These are phyloP conservation scores for Sycobia sp. DNA, from an alignment of 1,140 invertebrate species.

Conservation along the genomic window DNA sequence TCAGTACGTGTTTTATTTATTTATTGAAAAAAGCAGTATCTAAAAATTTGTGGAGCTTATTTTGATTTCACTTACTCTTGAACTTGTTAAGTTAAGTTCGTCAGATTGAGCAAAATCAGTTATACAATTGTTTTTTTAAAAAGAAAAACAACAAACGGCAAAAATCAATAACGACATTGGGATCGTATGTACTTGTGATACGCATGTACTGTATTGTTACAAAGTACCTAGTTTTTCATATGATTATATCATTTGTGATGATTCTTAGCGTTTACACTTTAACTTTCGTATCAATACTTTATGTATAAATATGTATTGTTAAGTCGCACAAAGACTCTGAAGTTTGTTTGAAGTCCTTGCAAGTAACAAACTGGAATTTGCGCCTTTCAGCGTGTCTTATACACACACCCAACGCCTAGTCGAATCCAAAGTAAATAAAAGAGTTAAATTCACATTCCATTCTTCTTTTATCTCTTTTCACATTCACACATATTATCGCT, in stretches of 20 bases:
- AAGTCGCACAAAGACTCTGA: constrained; percentile 52
- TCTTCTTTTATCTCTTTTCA: constrained; percentile 22
- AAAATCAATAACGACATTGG: constrained; percentile 57
- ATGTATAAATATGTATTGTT: constrained; percentile 63
- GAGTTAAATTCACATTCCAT: constrained; percentile 27
- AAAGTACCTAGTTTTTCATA: constrained; percentile 58
- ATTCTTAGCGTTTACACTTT: constrained; percentile 59
- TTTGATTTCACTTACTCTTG: constrained; percentile 16
- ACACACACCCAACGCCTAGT: constrained; percentile 33
- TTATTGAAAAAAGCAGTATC: constrained; percentile 16
- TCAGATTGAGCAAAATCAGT: constrained; percentile 17
- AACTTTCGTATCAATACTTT: constrained; percentile 61
- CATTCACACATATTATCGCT: constrained; percentile 28
- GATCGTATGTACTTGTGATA: constrained; percentile 55
- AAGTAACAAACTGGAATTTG: constrained; percentile 53
- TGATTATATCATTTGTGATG: constrained; percentile 60
- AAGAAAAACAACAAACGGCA: constrained; percentile 48
- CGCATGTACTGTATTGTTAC: constrained; percentile 57
- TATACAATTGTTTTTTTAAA: constrained; percentile 19
- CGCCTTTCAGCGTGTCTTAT: constrained; percentile 35
- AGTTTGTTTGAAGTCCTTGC: constrained; percentile 54
- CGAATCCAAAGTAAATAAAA: constrained; percentile 35
- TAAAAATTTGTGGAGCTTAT: constrained; percentile 20
- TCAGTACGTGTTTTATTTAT: constrained; percentile 19
- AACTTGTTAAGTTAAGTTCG: constrained; percentile 19